These are phyloP conservation scores for Drosophila albomicans DNA, from an alignment of 1,140 invertebrate species.

Conservation along the genomic window DNA sequence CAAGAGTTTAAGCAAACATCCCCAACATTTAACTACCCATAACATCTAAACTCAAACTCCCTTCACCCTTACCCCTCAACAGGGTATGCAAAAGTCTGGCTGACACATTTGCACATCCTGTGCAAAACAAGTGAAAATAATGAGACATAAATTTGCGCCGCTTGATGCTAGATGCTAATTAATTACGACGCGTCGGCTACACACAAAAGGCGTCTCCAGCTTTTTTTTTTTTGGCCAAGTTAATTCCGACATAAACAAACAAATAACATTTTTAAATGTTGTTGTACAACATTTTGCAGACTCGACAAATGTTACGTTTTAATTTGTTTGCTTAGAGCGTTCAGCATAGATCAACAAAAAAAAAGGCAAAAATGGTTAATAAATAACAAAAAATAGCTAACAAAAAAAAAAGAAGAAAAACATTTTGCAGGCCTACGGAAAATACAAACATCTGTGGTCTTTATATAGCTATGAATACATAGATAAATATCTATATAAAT, in stretches of 20 bases:
- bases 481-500: constrained; percentile 1
- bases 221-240: constrained; percentile 35
- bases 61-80: neutral
- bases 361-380: neutral
- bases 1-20: no score
- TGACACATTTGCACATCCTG: constrained; percentile 6
- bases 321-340: constrained; percentile 35
- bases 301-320: constrained; percentile 31
- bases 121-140: constrained; percentile 18
- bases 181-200: constrained; percentile 22
- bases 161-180: constrained; percentile 36
- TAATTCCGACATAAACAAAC: constrained; percentile 48
- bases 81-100: constrained; percentile 2
- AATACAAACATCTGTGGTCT: constrained; percentile 37
- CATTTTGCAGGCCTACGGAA: constrained; percentile 46
- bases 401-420: constrained; percentile 6
- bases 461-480: constrained; percentile 31
- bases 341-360: constrained; percentile 15
- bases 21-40: no score
- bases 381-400: constrained; percentile 16
- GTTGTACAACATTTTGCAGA: constrained; percentile 8
- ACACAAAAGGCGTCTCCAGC: constrained; percentile 11
- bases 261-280: constrained; percentile 44
- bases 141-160: constrained; percentile 32
- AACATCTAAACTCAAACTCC: no score